Percentiles rank a stretch among this genome's conserved stretches.
Evolutionary conservation across 2,797 vertebrate species (phyloP).

Genomic region (Taeniopygia guttata): DNA sequence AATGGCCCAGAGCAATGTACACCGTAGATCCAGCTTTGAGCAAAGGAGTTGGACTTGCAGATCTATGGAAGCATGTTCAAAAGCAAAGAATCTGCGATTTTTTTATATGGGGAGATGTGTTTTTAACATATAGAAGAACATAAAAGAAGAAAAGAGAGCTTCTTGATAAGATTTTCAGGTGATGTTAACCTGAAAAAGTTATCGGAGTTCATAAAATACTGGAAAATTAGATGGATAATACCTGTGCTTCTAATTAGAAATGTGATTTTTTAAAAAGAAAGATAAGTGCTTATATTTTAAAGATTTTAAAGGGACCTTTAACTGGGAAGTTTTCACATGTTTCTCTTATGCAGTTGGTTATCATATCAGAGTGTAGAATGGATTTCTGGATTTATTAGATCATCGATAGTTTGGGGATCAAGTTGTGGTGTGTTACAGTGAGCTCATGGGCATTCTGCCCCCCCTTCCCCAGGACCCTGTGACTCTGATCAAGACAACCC

Average conservation of each 20-base stretch:
- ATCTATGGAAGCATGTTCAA: not conserved
- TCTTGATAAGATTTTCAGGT: not conserved
- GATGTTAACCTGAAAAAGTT: not conserved
- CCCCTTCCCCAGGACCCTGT: no score
- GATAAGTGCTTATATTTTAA: not conserved
- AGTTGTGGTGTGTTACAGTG: no score
- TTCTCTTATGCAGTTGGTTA: not conserved
- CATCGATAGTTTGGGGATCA: fast-evolving
- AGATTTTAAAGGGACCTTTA: not conserved
- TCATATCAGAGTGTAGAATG: not conserved
- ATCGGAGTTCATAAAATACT: not conserved
- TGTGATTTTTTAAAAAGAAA: not conserved
- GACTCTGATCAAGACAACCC: no score
- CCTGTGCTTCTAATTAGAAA: not conserved
- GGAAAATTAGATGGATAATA: not conserved
- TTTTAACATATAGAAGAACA: not conserved
- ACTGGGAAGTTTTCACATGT: not conserved
- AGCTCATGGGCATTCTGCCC: no score
- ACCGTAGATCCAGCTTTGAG: not conserved
- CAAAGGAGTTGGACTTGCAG: not conserved
- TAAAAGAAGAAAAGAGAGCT: not conserved
- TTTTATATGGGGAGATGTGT: not conserved
- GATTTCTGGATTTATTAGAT: not conserved
- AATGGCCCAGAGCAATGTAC: not conserved
- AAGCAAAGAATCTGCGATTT: not conserved